These are phyloP conservation scores for Chiloscyllium punctatum DNA, from an alignment of 2,797 vertebrate genomes.

Conservation along the genomic window DNA sequence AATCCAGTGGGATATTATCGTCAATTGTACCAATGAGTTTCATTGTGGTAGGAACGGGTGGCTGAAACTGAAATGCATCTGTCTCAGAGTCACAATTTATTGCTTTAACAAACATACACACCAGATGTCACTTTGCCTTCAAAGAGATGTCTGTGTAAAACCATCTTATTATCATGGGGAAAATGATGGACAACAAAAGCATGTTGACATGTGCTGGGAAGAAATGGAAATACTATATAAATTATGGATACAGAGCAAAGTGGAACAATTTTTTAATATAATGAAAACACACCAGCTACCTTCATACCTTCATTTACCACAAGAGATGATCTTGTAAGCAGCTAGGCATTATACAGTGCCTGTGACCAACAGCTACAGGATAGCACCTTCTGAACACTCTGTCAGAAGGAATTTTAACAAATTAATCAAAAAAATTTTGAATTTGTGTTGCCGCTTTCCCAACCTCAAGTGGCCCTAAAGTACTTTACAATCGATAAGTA, in stretches of 20 bases:
- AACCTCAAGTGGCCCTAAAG: neutral
- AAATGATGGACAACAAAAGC: neutral
- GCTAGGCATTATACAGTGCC: neutral
- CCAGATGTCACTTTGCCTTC: neutral
- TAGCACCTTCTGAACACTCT: neutral
- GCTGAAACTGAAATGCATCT: neutral
- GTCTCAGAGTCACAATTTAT: neutral
- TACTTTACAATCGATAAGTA: neutral
- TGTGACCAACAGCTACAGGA: neutral
- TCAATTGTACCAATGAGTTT: neutral
- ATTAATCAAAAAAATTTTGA: neutral
- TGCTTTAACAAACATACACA: slow-evolving; percentile 8
- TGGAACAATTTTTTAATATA: too few species aligned
- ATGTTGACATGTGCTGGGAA: neutral
- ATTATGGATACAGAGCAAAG: too few species aligned
- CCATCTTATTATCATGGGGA: neutral
- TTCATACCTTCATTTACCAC: neutral
- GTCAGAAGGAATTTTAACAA: neutral
- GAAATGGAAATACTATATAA: neutral
- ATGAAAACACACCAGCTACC: neutral
- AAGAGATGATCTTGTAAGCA: neutral
- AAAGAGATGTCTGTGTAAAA: neutral
- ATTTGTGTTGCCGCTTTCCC: neutral
- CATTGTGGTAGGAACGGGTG: neutral
- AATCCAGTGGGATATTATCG: neutral